Conservation (phyloP, 2,113 vertebrate species). For the Hystrix cristata region DNA sequence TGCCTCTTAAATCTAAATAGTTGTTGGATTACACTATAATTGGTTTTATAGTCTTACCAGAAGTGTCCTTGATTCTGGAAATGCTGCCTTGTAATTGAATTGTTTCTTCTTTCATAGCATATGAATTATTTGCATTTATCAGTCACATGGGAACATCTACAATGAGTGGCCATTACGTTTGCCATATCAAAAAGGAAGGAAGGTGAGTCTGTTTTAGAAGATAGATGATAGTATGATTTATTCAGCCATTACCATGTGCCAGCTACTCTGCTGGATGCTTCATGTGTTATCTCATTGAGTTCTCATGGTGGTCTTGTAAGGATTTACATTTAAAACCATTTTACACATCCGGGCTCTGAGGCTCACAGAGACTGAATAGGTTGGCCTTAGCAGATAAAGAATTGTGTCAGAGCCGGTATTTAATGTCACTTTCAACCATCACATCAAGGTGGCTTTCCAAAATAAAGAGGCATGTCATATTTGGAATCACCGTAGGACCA, state of each 20-base stretch:
- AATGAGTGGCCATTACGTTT: conserved; percentile 99
- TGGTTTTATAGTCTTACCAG: conserved; percentile 12
- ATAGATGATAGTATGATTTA: neutral
- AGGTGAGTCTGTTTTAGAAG: conserved; percentile 90
- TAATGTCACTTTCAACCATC: neutral
- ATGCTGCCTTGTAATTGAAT: conserved; percentile 48
- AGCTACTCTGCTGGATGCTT: neutral
- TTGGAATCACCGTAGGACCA: neutral
- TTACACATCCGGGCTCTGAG: neutral
- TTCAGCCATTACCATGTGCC: neutral
- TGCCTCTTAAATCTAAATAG: conserved; percentile 6
- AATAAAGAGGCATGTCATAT: neutral
- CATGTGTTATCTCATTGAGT: neutral
- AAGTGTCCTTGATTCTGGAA: conserved; percentile 16
- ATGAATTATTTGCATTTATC: conserved; percentile 98
- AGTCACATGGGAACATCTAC: conserved; percentile 99
- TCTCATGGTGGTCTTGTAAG: neutral
- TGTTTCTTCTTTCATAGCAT: conserved; percentile 89
- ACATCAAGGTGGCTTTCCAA: neutral
- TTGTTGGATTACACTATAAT: neutral
- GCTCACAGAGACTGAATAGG: neutral
- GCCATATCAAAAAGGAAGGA: conserved; percentile 99
- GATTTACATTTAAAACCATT: neutral
- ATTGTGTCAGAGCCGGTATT: neutral
- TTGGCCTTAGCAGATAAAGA: neutral